A percentile compares a stretch with the other conserved stretches of the same genome.
Conservation (phyloP, 2,888 invertebrate species). For the Cheilosia impressa region DNA sequence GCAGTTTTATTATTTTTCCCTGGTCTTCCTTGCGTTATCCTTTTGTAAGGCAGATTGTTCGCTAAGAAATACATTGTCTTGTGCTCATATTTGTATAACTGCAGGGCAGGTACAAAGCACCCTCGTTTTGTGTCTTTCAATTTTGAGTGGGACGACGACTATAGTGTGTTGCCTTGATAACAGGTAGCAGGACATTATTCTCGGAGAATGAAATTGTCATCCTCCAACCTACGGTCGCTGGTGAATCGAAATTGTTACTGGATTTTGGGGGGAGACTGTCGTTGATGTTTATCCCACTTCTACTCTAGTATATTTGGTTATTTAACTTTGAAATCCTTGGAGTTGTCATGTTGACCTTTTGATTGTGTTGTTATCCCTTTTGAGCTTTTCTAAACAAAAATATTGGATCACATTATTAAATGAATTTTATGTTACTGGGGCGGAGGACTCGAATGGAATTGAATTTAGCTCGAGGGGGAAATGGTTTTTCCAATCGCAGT, state of each 20-base stretch:
- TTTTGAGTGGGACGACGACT: background rate
- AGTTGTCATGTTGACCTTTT: constrained; percentile 72
- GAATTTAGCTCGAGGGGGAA: too few species aligned
- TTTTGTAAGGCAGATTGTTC: background rate
- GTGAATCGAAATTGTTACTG: constrained; percentile 6
- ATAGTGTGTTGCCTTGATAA: constrained; percentile 60
- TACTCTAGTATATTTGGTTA: constrained; percentile 43
- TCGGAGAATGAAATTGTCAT: constrained; percentile 26
- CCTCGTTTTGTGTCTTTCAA: constrained; percentile 16
- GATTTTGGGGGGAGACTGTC: constrained; percentile 22
- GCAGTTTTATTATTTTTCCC: background rate
- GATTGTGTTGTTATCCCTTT: constrained; percentile 59
- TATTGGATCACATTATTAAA: background rate
- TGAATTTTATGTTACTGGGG: background rate
- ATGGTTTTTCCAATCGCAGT: too few species aligned
- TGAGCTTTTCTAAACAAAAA: background rate
- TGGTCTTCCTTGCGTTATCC: constrained; percentile 29
- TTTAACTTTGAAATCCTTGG: constrained; percentile 56
- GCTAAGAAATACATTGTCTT: constrained; percentile 25
- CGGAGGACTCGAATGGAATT: background rate
- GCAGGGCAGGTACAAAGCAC: constrained; percentile 35
- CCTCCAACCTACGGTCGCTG: constrained; percentile 4
- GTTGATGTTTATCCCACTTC: constrained; percentile 62
- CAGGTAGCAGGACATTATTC: constrained; percentile 54
- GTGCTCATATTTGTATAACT: constrained; percentile 9